Percentiles rank a stretch among this genome's conserved stretches.
Conservation (phyloP, 2,888 invertebrate genomes). For the Rutpela maculata region DNA sequence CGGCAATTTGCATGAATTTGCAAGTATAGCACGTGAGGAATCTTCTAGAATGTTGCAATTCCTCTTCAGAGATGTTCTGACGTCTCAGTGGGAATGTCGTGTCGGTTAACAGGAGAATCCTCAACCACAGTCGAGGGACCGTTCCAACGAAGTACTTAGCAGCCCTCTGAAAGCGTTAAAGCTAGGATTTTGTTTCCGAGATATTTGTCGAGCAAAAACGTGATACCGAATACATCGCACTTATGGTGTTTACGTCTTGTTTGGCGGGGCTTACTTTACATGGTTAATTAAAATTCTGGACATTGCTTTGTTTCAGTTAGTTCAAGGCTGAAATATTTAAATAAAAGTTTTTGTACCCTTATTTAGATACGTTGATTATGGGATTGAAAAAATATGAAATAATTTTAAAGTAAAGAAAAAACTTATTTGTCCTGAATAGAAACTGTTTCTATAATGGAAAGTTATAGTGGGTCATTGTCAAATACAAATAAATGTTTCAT, state of each 20-base stretch:
- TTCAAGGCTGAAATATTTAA: too few species aligned
- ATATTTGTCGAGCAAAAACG: constrained; percentile 52
- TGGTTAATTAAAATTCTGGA: neutral
- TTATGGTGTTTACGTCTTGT: neutral
- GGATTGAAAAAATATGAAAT: too few species aligned
- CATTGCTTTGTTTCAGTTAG: too few species aligned
- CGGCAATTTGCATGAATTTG: constrained; percentile 61
- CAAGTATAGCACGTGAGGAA: constrained; percentile 57
- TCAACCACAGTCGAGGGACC: constrained; percentile 56
- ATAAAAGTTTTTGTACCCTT: too few species aligned
- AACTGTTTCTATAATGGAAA: too few species aligned
- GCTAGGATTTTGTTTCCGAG: constrained; percentile 50
- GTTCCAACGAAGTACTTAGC: constrained; percentile 54
- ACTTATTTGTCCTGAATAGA: too few species aligned
- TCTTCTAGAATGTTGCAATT: constrained; percentile 58
- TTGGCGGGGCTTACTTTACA: constrained; percentile 10
- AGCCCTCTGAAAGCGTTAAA: constrained; percentile 53
- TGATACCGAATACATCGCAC: constrained; percentile 40
- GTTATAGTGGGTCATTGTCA: too few species aligned
- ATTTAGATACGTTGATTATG: too few species aligned
- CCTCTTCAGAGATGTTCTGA: constrained; percentile 61
- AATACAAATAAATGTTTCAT: too few species aligned
- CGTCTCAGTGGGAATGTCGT: constrained; percentile 62
- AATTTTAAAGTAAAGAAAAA: too few species aligned
- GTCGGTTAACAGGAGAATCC: constrained; percentile 50